Evolutionary conservation across 2,797 vertebrate genomes (phyloP).

Genomic region (Falco naumanni): DNA sequence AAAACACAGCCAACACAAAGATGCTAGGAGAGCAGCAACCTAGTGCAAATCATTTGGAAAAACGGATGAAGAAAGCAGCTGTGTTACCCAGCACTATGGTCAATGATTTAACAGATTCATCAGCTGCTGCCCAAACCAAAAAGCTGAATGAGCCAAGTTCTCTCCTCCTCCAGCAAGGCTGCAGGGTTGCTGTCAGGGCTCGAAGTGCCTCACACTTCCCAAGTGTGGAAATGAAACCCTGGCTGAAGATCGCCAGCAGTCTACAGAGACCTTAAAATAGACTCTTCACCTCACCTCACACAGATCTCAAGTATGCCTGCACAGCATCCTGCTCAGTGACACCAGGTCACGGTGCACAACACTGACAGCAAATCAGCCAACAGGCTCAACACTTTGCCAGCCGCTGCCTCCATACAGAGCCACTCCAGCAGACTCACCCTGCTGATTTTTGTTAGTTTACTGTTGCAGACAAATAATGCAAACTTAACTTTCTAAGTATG

Average conservation of each 20-base stretch:
- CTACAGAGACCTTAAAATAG: not conserved
- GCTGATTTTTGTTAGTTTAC: not conserved
- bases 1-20: not conserved
- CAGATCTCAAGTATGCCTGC: not conserved
- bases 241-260: not conserved
- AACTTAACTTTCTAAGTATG: not conserved
- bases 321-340: not conserved
- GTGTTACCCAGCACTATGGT: not conserved
- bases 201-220: rapidly evolving
- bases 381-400: not conserved
- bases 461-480: not conserved
- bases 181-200: not conserved
- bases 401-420: not conserved
- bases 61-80: not conserved
- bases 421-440: rapidly evolving
- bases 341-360: rapidly evolving
- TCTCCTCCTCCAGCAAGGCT: not conserved
- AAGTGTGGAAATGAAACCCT: not conserved
- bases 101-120: not conserved
- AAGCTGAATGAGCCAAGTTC: not conserved
- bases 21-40: not conserved
- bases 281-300: not conserved
- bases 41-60: not conserved
- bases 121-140: not conserved
- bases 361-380: not conserved